A percentile compares a stretch with the other conserved stretches of the same genome.
These are phyloP conservation scores for Therioaphis trifolii DNA, from an alignment of 2,888 invertebrate species.

Conservation along the genomic window DNA sequence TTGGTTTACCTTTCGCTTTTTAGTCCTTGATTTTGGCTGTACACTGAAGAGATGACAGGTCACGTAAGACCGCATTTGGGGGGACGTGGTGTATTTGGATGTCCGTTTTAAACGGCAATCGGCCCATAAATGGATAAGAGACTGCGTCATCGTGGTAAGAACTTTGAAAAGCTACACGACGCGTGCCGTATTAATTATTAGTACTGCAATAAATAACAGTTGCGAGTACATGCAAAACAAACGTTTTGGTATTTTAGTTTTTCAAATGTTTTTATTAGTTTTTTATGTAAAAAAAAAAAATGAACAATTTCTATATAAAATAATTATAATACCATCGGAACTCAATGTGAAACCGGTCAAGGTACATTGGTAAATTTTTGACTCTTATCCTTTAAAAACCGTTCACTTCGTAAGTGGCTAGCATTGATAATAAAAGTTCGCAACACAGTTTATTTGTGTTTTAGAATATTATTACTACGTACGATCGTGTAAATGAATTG, in stretches of 20 bases:
- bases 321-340: not conserved
- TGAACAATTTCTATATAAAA: no score
- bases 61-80: slow-evolving; percentile 37
- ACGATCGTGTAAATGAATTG: no score
- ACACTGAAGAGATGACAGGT: slow-evolving; percentile 11
- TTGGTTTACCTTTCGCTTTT: slow-evolving; percentile 44
- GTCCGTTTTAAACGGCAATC: not conserved
- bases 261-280: no score
- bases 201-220: not conserved
- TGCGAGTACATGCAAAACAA: no score
- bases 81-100: slow-evolving; percentile 13
- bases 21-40: slow-evolving; percentile 47
- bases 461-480: no score
- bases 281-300: no score
- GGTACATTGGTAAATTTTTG: not conserved
- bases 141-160: not conserved
- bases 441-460: no score
- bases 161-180: slow-evolving; percentile 17
- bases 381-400: not conserved
- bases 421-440: slow-evolving; percentile 36
- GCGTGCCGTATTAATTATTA: not conserved
- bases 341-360: slow-evolving; percentile 37
- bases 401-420: slow-evolving; percentile 25
- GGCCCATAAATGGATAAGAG: slow-evolving; percentile 16
- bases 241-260: no score